Conservation (phyloP, 2,113 vertebrate species). For the Eidolon helvum region DNA sequence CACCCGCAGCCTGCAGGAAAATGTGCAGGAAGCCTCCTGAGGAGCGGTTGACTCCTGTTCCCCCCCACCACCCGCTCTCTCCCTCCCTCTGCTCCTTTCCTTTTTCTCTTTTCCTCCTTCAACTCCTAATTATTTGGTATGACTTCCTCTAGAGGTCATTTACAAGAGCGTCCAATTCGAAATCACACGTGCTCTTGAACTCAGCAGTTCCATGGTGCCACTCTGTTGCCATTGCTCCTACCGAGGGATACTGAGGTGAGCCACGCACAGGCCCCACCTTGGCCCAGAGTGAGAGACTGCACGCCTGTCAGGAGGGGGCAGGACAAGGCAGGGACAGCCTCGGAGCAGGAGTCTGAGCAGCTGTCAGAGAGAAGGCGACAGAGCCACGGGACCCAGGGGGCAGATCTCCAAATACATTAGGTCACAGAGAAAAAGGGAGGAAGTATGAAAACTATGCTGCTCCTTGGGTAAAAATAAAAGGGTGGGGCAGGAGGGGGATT, state of each 20-base stretch:
- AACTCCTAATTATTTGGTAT: background rate
- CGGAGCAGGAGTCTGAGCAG: background rate
- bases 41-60: background rate
- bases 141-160: background rate
- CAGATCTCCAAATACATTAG: background rate
- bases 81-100: background rate
- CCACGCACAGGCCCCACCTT: background rate
- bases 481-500: background rate
- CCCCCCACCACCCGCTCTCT: background rate
- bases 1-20: background rate
- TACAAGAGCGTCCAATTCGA: background rate
- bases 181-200: background rate
- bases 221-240: too few relatives aligned
- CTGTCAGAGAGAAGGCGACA: background rate
- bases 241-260: fast-evolving
- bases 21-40: background rate
- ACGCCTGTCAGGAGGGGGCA: background rate
- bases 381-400: background rate
- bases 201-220: fast-evolving
- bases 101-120: too few relatives aligned
- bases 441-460: background rate
- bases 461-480: slow-evolving; percentile 60
- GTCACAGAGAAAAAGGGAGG: background rate
- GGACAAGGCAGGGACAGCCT: background rate
- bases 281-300: background rate